Base-by-base conservation (phyloP, 2,888 invertebrate species). In the Drosophila yooni region DNA sequence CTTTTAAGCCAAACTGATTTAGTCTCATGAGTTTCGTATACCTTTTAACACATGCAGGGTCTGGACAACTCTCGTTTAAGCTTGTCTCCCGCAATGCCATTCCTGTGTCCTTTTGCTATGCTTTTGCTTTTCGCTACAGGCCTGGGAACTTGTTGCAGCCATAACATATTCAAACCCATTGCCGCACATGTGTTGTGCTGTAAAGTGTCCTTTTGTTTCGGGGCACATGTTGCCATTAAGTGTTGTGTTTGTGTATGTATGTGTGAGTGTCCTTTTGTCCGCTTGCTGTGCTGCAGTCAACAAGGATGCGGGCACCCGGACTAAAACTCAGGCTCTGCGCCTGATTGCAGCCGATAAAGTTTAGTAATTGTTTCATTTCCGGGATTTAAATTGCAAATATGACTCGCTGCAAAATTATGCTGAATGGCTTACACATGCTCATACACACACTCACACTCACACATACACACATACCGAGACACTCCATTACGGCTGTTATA, bases 351-450 rank as follows among this genome's bases (percentile, higher is more conserved):
- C 63, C 88, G 77, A 83, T 90, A 91, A 85, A 87, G 75, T 90
- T 81, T 80, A 76, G 87, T 91, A 91, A 91, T 91, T 91, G 90
- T 92, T 92, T 91, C 82, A 91, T 91, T 91, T 91, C 81, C 82
- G 77, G 84, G 88, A 92, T 91, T 91, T 91, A 89, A 91, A 90
- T 91, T 89, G 85, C 85, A 92, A 92, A 92, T 92, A 91, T 91
- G 85, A 82, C 83, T 88, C 65, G 58, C 75, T 62, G 76, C 70
- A 84, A 89, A 91, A 90, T 90, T 87, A 90, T 91, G 79, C 75
- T 63, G 77, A 79, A 80, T 71, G 76, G 71, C 62, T 59, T 62
- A 74, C 36, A 60, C 65, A 74, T 27, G 31, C 68, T 60, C 29
- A 65, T 68, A 69, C 59, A 61, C 31, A 61, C 48, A 31, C 68